Evolutionary conservation across 2,113 vertebrate species (phyloP), one percentile per base, ranked within the genome.

Genomic region (Grammomys surdaster): DNA sequence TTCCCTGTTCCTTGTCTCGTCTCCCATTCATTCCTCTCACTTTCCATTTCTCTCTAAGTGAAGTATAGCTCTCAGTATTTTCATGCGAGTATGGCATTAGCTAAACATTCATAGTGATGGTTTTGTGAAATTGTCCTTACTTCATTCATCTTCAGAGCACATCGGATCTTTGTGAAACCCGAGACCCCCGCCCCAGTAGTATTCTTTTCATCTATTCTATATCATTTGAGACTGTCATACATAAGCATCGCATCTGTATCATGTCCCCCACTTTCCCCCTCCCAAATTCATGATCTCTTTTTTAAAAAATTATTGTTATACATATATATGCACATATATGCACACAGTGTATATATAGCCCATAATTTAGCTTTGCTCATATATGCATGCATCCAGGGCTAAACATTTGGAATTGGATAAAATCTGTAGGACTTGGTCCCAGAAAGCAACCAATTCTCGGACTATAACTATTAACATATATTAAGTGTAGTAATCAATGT

Each of bases 41-140:
- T 90, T 91, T 92, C 72, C 75, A 51, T 73, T 95, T 96, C 54
- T 86, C 85, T 95, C 78, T 88, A 95, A 48, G 36, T 90, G 43
- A 89, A 81, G 48, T 78, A 1, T 75, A 91, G 73, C 46, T 90
- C 84, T 28, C 65, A 94, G 56, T 75, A 91, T 73, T 94, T 92
- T 82, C 91, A 78, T 56, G 24, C 51, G 2, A 82, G 20, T 87
- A 36, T 89, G 78, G 72, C 82, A 76, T 72, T 89, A 33, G 75
- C 43, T 94, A 93, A 95, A 87, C 1, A 60, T 91, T 77, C 46
- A 95, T 86, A 76, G 70, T 36, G 82, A 89, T 76, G 8, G n/a
- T 87, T 93, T 91, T 93, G 70, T 43, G 69, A 93, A 96, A 87
- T 72, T 46, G 28, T 88, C 73, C 89, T 93, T 75, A 78, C 40